Conservation (phyloP, 2,888 invertebrate genomes). For the Prenolepis imparis region DNA sequence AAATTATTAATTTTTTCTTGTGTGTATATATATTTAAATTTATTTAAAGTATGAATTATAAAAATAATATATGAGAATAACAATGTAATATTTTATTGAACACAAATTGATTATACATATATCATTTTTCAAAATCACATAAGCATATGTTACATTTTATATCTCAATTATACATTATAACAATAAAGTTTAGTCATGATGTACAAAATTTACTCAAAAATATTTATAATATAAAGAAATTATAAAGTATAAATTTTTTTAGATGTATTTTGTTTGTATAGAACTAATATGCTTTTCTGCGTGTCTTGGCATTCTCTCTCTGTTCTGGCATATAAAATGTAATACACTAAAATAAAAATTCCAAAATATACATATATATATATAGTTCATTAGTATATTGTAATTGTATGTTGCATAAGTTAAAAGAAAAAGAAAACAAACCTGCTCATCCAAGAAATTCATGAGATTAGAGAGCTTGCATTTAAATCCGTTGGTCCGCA, state of each 20-base stretch:
- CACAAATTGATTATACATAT: neutral
- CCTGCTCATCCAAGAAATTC: constrained; percentile 87
- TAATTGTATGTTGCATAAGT: neutral
- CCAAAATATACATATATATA: constrained; percentile 32
- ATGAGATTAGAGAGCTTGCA: constrained; percentile 86
- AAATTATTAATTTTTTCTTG: neutral
- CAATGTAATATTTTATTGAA: neutral
- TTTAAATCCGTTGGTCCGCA: constrained; percentile 86
- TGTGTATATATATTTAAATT: neutral
- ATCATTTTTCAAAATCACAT: neutral
- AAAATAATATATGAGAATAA: neutral
- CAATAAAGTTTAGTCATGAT: neutral
- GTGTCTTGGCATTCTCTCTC: constrained; percentile 42
- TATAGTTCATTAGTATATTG: neutral
- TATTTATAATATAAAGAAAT: constrained; percentile 11
- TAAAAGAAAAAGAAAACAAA: constrained; percentile 64
- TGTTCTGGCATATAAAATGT: constrained; percentile 74
- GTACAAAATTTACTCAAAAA: neutral
- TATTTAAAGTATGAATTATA: neutral
- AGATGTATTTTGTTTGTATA: neutral
- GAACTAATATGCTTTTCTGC: constrained; percentile 40
- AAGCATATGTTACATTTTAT: neutral
- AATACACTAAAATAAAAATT: constrained; percentile 77
- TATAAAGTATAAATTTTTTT: neutral
- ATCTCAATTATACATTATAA: constrained; percentile 5